Base-by-base conservation (phyloP, 2,888 invertebrate genomes). In the Adelphocoris suturalis region DNA sequence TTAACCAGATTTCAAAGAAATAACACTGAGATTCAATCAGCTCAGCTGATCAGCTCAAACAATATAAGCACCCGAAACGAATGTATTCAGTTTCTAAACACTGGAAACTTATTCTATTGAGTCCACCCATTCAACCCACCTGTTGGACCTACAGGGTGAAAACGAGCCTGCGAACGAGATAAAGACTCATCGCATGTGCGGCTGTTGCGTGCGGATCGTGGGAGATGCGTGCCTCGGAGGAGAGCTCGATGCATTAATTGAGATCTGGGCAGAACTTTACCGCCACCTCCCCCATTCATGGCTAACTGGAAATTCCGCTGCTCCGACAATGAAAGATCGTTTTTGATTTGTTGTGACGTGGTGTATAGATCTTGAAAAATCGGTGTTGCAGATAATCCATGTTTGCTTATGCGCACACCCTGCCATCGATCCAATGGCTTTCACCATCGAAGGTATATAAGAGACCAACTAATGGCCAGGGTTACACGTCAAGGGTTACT, bases 61-160 rank as follows among this genome's bases (percentile, higher is more conserved):
- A n/a, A n/a, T n/a, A n/a, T n/a, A n/a, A n/a, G n/a, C n/a, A n/a
- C n/a, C n/a, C n/a, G n/a, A n/a, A n/a, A n/a, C n/a, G n/a, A n/a
- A n/a, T n/a, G n/a, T n/a, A n/a, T n/a, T n/a, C n/a, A n/a, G n/a
- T n/a, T n/a, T n/a, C n/a, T n/a, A n/a, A n/a, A n/a, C n/a, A n/a
- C 37, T 57, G n/a, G 16, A n/a, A 5, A 57, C n/a, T 16, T n/a
- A 16, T n/a, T n/a, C n/a, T 14, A 52, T 16, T 52, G 57, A 57
- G 7, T 57, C 57, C 57, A n/a, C 57, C 57, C 57, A 68, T 68
- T 68, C 68, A 68, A 27, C 68, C 68, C 19, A 68, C 68, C 68
- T 68, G 68, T 27, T 68, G 68, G 23, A 68, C 68, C 19, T 7
- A 68, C 68, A 68, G 68, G 68, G 68, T 68, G 68, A 68, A 68